Evolutionary conservation across 2,888 invertebrate genomes (phyloP).

Genomic region (Listrodromus nycthemerus): DNA sequence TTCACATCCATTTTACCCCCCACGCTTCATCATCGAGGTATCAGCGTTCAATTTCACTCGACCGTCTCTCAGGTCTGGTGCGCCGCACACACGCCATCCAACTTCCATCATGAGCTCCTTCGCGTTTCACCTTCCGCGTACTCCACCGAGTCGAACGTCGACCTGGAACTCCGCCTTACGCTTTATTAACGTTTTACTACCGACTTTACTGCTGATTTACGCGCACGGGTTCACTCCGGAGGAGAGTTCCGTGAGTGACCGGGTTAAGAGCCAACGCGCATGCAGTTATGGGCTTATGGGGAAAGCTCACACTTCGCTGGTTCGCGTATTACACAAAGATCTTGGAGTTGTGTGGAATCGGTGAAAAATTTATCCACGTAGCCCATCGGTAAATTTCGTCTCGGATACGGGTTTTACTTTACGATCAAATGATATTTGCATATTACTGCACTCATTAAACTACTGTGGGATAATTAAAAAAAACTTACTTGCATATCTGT

Average conservation of each 20-base stretch:
- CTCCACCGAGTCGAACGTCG: conserved; percentile 41
- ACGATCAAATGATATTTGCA: no score
- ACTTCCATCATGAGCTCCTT: conserved; percentile 44
- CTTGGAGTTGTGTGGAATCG: neutral
- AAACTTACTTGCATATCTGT: no score
- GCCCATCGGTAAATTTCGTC: neutral
- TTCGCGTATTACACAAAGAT: conserved; percentile 23
- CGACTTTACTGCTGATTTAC: conserved; percentile 78
- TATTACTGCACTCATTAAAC: no score
- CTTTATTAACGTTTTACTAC: conserved; percentile 79
- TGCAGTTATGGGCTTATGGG: conserved; percentile 35
- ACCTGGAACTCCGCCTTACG: conserved; percentile 59
- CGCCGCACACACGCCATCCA: conserved; percentile 17
- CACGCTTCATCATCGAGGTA: conserved; percentile 25
- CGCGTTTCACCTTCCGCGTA: conserved; percentile 1
- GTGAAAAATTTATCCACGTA: neutral
- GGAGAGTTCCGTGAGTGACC: conserved; percentile 33
- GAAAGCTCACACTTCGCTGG: conserved; percentile 9
- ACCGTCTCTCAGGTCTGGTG: conserved; percentile 31
- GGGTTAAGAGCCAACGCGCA: conserved; percentile 10
- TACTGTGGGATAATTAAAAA: no score
- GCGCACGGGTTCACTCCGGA: conserved; percentile 58
- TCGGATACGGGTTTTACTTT: neutral
- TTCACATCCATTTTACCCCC: neutral
- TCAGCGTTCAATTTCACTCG: conserved; percentile 16